phyloP scores from a whole-genome alignment of 2,888 invertebrate genomes.

The Hipparchia semele region DNA sequence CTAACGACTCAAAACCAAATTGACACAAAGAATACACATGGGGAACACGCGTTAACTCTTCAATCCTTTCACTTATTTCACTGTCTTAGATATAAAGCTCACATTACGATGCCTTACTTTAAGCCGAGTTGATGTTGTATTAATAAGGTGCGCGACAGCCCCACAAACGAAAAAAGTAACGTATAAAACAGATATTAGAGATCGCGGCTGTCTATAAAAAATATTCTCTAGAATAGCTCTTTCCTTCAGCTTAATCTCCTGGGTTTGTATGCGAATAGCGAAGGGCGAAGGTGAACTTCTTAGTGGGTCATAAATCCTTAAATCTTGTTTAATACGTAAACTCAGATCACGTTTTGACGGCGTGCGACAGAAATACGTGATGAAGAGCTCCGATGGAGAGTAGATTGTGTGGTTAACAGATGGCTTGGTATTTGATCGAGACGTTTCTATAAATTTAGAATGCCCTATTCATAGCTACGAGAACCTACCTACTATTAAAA shows the following conservation, averaged over 20 bases:
- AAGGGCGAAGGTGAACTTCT: slow-evolving; percentile 23
- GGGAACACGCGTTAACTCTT: too few species aligned
- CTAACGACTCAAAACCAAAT: not conserved
- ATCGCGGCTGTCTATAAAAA: not conserved
- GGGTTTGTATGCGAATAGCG: not conserved
- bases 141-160: too few species aligned
- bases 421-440: slow-evolving; percentile 11
- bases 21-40: not conserved
- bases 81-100: too few species aligned
- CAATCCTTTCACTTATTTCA: too few species aligned
- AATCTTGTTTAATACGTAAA: slow-evolving; percentile 23
- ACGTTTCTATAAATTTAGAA: slow-evolving; percentile 9
- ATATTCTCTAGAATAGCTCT: not conserved
- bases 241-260: not conserved
- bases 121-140: too few species aligned
- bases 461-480: too few species aligned
- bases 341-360: slow-evolving; percentile 22
- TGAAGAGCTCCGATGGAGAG: slow-evolving; percentile 20
- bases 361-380: slow-evolving; percentile 26
- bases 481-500: too few species aligned
- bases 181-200: too few species aligned
- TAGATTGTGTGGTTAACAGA: slow-evolving; percentile 13
- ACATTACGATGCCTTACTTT: too few species aligned
- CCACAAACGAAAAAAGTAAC: not conserved
- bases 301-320: slow-evolving; percentile 23